Evolutionary conservation across 2,113 vertebrate species (phyloP).

Genomic region (Gallinago undulata): DNA sequence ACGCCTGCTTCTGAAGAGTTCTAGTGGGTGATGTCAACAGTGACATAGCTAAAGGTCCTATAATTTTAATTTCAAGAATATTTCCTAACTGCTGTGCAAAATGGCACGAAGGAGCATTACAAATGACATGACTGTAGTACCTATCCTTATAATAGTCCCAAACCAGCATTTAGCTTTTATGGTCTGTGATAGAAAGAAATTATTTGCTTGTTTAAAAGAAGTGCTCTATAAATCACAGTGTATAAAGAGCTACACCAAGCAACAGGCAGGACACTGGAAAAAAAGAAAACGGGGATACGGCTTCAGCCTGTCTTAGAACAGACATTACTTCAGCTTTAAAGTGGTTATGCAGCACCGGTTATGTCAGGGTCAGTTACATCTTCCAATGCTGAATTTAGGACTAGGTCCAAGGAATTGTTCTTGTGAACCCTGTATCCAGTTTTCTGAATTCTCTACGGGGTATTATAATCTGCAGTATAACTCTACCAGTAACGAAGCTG

Average conservation of each 20-base stretch:
- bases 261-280: neutral
- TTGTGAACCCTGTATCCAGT: neutral
- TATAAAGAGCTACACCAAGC: neutral
- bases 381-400: neutral
- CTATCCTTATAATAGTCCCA: neutral
- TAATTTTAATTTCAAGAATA: neutral
- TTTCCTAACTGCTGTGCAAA: neutral
- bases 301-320: neutral
- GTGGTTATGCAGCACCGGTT: neutral
- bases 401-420: neutral
- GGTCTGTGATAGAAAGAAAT: constrained; percentile 1
- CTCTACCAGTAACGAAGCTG: neutral
- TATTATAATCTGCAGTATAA: neutral
- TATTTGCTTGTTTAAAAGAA: constrained; percentile 17
- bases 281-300: neutral
- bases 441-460: neutral
- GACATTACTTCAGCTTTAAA: constrained; percentile 9
- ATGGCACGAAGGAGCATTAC: neutral
- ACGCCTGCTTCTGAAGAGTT: neutral
- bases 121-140: neutral
- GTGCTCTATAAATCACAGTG: neutral
- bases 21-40: neutral
- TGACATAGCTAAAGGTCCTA: neutral
- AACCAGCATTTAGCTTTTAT: constrained; percentile 19
- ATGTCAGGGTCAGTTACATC: neutral